Conservation (phyloP, 1,140 invertebrate genomes). For the Adoxophyes honmai region DNA sequence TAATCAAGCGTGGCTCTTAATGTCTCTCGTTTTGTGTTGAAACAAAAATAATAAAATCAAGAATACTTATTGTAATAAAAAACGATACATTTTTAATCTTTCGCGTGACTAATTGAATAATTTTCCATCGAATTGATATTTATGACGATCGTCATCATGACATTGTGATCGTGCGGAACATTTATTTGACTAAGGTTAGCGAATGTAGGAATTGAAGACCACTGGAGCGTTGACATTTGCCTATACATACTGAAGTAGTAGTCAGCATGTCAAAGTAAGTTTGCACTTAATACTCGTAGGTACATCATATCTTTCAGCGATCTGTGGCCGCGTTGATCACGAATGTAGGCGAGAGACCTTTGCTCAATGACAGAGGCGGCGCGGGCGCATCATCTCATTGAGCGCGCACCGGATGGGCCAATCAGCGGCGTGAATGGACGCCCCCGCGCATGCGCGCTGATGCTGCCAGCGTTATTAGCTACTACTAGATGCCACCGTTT, state of each 20-base stretch:
- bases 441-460: constrained; percentile 50
- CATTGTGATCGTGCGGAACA: too few species aligned
- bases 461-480: constrained; percentile 55
- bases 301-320: constrained; percentile 47
- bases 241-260: too few species aligned
- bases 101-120: too few species aligned
- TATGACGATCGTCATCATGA: too few species aligned
- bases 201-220: too few species aligned
- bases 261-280: not conserved
- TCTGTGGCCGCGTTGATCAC: constrained; percentile 45
- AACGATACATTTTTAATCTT: too few species aligned
- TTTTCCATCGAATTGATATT: too few species aligned
- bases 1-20: constrained; percentile 20
- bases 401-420: constrained; percentile 72
- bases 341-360: constrained; percentile 72
- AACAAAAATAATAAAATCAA: too few species aligned
- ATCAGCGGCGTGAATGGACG: constrained; percentile 73
- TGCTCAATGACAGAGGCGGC: constrained; percentile 72
- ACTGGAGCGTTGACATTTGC: too few species aligned
- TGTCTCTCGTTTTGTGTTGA: not conserved
- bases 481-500: constrained; percentile 62
- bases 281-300: not conserved
- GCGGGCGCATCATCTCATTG: constrained; percentile 72
- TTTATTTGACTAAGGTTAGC: too few species aligned
- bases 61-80: too few species aligned